Conservation (phyloP, 2,888 invertebrate species). For the Poecilus cupreus region DNA sequence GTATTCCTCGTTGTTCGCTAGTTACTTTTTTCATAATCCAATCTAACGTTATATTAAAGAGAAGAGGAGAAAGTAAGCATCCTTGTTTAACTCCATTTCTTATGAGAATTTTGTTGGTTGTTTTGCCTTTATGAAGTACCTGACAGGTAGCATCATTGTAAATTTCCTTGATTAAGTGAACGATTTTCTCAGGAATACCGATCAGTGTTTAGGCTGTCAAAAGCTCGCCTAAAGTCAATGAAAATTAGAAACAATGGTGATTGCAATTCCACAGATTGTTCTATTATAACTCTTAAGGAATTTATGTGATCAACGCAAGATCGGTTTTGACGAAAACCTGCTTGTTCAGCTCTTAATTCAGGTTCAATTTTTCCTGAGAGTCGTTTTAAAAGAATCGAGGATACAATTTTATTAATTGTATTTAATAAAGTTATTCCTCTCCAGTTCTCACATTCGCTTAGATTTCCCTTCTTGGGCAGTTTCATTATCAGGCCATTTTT, state of each 20-base stretch:
- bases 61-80: not conserved
- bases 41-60: not conserved
- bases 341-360: too few species aligned
- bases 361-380: too few species aligned
- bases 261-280: not conserved
- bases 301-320: too few species aligned
- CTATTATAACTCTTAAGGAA: too few species aligned
- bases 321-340: not conserved
- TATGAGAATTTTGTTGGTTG: not conserved
- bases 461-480: constrained; percentile 34
- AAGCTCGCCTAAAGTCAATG: too few species aligned
- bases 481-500: not conserved
- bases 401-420: too few species aligned
- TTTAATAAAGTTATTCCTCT: constrained; percentile 27
- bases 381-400: not conserved
- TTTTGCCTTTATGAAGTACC: not conserved
- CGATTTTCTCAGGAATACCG: not conserved
- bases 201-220: not conserved
- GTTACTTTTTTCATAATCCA: not conserved
- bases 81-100: not conserved
- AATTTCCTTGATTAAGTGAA: not conserved
- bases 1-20: not conserved
- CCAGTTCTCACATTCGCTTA: constrained; percentile 30
- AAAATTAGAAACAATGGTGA: not conserved
- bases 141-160: not conserved